phyloP scores from a whole-genome alignment of 2,113 vertebrate genomes.

The Odontesthes bonariensis region DNA sequence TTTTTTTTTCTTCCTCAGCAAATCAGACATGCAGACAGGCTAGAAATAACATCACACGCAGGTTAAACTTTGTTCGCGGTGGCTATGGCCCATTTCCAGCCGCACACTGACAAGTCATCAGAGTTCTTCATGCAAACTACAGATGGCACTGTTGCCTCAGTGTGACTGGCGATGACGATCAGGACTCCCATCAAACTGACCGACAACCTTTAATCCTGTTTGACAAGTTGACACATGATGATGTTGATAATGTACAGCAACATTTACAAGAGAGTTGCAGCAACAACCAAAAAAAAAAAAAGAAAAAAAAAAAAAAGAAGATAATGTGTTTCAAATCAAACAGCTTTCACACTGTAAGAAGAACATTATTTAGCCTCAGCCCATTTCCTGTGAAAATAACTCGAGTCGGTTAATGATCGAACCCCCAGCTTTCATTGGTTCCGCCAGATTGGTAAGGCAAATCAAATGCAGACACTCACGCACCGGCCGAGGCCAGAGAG shows the following conservation, averaged over 20 bases:
- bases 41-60: slow-evolving; percentile 19
- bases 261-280: slow-evolving; percentile 42
- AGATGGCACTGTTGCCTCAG: slow-evolving; percentile 84
- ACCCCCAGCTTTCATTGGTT: slow-evolving; percentile 72
- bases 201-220: slow-evolving; percentile 62
- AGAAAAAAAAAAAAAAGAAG: slow-evolving; percentile 12
- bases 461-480: slow-evolving; percentile 77
- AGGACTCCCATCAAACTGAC: slow-evolving; percentile 63
- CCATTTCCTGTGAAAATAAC: slow-evolving; percentile 72
- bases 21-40: slow-evolving; percentile 34
- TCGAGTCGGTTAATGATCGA: slow-evolving; percentile 61
- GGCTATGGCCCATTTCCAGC: slow-evolving; percentile 5
- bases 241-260: slow-evolving; percentile 37
- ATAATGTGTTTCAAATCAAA: slow-evolving; percentile 47
- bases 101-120: background rate
- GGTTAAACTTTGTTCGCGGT: slow-evolving; percentile 13
- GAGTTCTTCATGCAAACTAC: slow-evolving; percentile 75
- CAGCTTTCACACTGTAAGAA: slow-evolving; percentile 49
- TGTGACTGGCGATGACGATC: slow-evolving; percentile 40
- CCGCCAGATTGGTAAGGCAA: slow-evolving; percentile 68
- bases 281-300: slow-evolving; percentile 27
- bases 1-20: slow-evolving; percentile 5
- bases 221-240: slow-evolving; percentile 68
- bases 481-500: slow-evolving; percentile 65
- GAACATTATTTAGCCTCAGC: slow-evolving; percentile 54